Percentiles rank a stretch among this genome's conserved stretches.
Evolutionary conservation across 2,888 invertebrate genomes (phyloP).

Genomic region (Drosophila hamatofila): DNA sequence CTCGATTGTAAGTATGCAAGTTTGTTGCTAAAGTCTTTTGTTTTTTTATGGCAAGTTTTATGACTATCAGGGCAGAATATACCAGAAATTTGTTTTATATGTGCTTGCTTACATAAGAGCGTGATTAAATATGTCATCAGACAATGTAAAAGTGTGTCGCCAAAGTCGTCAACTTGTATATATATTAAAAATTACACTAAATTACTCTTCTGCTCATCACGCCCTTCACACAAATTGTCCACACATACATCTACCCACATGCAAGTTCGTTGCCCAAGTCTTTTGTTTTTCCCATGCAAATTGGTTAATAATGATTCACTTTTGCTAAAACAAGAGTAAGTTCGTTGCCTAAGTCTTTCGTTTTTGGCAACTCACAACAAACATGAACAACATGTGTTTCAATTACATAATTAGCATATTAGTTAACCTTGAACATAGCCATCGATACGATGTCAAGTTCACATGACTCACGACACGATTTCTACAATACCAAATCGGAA

Average conservation of each 20-base stretch:
- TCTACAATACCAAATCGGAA: background rate
- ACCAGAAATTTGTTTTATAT: constrained; percentile 35
- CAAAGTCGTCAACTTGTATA: constrained; percentile 2
- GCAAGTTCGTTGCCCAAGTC: constrained; percentile 55
- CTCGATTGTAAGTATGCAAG: constrained; percentile 88
- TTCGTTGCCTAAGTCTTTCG: constrained; percentile 7
- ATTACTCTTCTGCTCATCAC: background rate
- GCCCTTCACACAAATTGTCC: background rate
- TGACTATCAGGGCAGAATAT: too few species aligned
- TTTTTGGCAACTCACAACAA: constrained; percentile 13
- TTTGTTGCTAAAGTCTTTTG: constrained; percentile 53
- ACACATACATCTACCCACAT: background rate
- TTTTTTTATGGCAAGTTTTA: too few species aligned
- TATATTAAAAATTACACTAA: background rate
- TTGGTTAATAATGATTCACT: background rate
- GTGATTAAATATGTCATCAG: background rate
- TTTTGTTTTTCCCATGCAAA: constrained; percentile 27
- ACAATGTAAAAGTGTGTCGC: background rate
- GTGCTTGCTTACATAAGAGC: background rate
- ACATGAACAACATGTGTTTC: constrained; percentile 20
- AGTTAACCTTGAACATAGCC: constrained; percentile 68
- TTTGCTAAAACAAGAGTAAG: background rate
- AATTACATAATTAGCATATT: constrained; percentile 66
- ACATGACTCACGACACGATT: constrained; percentile 33
- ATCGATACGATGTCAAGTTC: constrained; percentile 74